Evolutionary conservation across 2,888 invertebrate species (phyloP), one percentile per base, ranked within the genome.

Genomic region (Suillia variegata): DNA sequence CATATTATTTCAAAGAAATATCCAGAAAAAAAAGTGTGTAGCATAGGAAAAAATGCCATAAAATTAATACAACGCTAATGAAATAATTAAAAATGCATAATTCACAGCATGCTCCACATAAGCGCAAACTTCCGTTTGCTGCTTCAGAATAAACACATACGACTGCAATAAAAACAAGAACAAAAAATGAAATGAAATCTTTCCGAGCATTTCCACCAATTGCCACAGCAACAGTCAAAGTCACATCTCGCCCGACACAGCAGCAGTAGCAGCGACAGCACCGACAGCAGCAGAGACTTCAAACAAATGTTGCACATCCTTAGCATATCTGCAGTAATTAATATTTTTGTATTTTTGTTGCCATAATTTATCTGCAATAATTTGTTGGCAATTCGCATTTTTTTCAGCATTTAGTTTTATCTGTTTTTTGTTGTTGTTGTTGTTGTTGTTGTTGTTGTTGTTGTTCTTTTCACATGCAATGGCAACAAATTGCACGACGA

Each of bases 331-430:
- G 45, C 45, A 45, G 45, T 45, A 45, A 45, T 45, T 45, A 45
- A 45, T 45, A 45, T 45, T 45, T 45, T 38, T n/a, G n/a, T n/a
- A n/a, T 6, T 38, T 45, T 38, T 68, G 73, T 75, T 74, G 72
- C 70, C 64, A 70, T 71, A 70, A 77, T 75, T 75, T 75, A 75
- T 75, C 76, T 77, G 69, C 68, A 66, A 66, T 64, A 66, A 66
- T 66, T 66, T 66, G 66, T 66, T 61, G 63, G 54, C 58, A 57
- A 64, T 45, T 17, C 18, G 17, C n/a, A 8, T 38, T 45, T 17
- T 20, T 20, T 45, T 17, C 45, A 2, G 17, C 5, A 8, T 38
- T 38, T 5, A n/a, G 4, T 38, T 38, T 5, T 4, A 18, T 47
- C 18, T 47, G 21, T 21, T 47, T 47, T 18, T 47, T 47, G 21